Conservation (phyloP, 2,797 vertebrate genomes). For the Sylvia borin region DNA sequence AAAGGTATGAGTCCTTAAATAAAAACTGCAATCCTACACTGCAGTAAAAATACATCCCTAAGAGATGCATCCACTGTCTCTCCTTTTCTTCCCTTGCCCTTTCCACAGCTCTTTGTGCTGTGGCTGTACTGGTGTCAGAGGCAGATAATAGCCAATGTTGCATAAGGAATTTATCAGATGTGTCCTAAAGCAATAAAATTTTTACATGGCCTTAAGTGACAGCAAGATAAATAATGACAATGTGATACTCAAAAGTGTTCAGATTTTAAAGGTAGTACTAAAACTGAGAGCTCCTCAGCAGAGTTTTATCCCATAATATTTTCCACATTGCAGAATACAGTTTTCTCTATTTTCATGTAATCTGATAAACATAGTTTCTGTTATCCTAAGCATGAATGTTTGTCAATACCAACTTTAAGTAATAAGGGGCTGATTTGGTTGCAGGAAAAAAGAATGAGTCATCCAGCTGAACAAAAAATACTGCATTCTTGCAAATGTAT, state of each 20-base stretch:
- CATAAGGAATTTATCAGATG: background rate
- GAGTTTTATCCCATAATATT: background rate
- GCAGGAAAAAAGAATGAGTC: constrained; percentile 22
- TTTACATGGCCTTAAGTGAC: background rate
- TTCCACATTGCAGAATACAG: background rate
- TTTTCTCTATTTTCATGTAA: background rate
- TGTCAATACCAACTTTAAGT: constrained; percentile 30
- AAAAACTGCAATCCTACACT: background rate
- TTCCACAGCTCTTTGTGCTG: background rate
- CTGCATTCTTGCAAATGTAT: constrained; percentile 18
- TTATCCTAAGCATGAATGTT: constrained; percentile 8
- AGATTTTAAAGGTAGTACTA: background rate
- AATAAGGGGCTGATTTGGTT: constrained; percentile 4
- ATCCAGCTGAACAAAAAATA: background rate
- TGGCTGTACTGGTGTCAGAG: background rate
- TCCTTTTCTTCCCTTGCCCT: background rate
- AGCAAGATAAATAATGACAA: background rate
- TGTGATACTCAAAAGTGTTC: background rate
- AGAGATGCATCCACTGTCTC: background rate
- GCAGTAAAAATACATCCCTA: background rate
- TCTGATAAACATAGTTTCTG: constrained; percentile 31
- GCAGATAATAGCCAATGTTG: background rate
- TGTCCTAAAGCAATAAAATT: background rate
- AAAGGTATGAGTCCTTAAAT: background rate
- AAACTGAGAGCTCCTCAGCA: background rate